Percentiles rank a stretch among this genome's conserved stretches.
These are phyloP conservation scores for Pituophis catenifer DNA, from an alignment of 2,113 vertebrate genomes.

Conservation along the genomic window DNA sequence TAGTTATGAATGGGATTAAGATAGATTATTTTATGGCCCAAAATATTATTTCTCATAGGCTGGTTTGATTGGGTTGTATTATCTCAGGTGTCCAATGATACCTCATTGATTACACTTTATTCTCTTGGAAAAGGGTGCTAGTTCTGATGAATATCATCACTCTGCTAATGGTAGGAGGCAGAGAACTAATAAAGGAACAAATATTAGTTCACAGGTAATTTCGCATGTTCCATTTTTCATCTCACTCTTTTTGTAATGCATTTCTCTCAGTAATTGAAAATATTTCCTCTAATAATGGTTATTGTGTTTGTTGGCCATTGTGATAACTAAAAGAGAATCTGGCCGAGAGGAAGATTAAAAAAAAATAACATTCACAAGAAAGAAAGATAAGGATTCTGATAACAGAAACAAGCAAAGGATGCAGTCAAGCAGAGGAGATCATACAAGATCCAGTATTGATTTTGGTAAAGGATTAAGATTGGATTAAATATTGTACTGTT, in stretches of 20 bases:
- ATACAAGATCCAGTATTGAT: neutral
- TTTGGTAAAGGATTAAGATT: neutral
- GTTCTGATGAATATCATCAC: constrained; percentile 23
- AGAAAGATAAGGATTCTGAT: neutral
- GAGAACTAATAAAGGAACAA: neutral
- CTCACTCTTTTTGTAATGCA: neutral
- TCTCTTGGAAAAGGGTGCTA: constrained; percentile 27
- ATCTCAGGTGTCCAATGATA: constrained; percentile 46
- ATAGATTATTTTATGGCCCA: constrained; percentile 55
- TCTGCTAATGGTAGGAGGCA: neutral
- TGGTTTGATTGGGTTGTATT: constrained; percentile 63
- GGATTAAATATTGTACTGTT: neutral
- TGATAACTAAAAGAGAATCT: constrained; percentile 13
- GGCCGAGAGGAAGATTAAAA: neutral
- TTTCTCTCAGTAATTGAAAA: constrained; percentile 1
- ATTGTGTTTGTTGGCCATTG: constrained; percentile 27
- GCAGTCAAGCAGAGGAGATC: neutral
- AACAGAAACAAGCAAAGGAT: neutral
- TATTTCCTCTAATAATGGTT: neutral
- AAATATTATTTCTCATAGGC: constrained; percentile 55
- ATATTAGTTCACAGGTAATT: neutral
- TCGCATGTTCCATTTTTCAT: neutral
- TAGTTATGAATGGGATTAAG: constrained; percentile 51
- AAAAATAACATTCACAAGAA: neutral
- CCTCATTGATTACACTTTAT: constrained; percentile 48